Percentiles rank a stretch among this genome's conserved stretches.
Conservation (phyloP, 2,113 vertebrate genomes). For the Eptesicus fuscus region DNA sequence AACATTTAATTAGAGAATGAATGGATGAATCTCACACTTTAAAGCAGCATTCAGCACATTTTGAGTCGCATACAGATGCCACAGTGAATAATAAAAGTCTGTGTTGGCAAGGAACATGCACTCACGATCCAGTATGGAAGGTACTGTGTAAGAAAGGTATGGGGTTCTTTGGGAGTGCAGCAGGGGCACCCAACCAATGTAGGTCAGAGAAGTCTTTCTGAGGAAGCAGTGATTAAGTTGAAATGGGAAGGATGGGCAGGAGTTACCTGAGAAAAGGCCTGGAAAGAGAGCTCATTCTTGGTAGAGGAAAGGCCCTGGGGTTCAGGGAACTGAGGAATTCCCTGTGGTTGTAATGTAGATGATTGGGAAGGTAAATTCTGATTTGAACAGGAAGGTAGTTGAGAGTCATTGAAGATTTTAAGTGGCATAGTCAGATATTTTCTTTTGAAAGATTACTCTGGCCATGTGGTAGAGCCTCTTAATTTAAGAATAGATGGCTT, state of each 20-base stretch:
- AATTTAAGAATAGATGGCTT: slow-evolving; percentile 10
- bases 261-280: not conserved
- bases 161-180: not conserved
- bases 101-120: not conserved
- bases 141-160: not conserved
- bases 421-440: not conserved
- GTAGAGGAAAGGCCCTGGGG: not conserved
- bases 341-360: not conserved
- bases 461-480: not conserved
- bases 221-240: not conserved
- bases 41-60: not conserved
- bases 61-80: not conserved
- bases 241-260: not conserved
- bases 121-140: not conserved
- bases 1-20: not conserved
- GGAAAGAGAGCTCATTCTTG: not conserved
- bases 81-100: not conserved
- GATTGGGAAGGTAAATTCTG: not conserved
- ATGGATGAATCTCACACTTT: not conserved
- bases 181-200: not conserved
- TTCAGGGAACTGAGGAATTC: not conserved
- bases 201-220: not conserved
- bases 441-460: slow-evolving; percentile 7
- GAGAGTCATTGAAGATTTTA: not conserved
- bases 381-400: not conserved